A percentile compares a stretch with the other conserved stretches of the same genome.
Evolutionary conservation across 2,888 invertebrate genomes (phyloP).

Genomic region (Tethea ocularis): DNA sequence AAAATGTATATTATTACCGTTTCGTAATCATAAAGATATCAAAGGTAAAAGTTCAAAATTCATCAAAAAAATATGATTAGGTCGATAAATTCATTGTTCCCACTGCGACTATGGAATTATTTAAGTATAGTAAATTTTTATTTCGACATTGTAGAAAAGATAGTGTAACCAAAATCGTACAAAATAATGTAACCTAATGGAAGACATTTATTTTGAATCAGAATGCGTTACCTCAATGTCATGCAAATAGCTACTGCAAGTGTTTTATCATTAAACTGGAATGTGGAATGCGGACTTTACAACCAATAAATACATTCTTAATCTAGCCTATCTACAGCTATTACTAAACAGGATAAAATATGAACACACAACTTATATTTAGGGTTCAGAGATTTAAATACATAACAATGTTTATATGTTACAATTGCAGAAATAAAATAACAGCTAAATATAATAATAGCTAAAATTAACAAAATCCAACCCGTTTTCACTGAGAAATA

Average conservation of each 20-base stretch:
- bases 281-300: slow-evolving; percentile 47
- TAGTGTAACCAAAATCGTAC: slow-evolving; percentile 37
- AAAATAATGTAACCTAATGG: slow-evolving; percentile 75
- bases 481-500: slow-evolving; percentile 72
- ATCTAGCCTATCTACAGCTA: slow-evolving; percentile 16
- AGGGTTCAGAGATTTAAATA: slow-evolving; percentile 38
- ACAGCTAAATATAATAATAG: slow-evolving; percentile 55
- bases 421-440: slow-evolving; percentile 45
- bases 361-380: slow-evolving; percentile 56
- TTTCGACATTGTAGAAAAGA: slow-evolving; percentile 30
- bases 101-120: slow-evolving; percentile 51
- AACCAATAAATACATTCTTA: slow-evolving; percentile 25
- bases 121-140: slow-evolving; percentile 18
- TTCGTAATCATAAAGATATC: slow-evolving; percentile 42
- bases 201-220: slow-evolving; percentile 73
- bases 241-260: slow-evolving; percentile 35
- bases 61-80: slow-evolving; percentile 69
- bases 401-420: slow-evolving; percentile 52
- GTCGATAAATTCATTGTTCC: slow-evolving; percentile 71
- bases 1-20: slow-evolving; percentile 45
- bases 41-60: slow-evolving; percentile 48
- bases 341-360: slow-evolving; percentile 45
- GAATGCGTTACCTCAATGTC: slow-evolving; percentile 41
- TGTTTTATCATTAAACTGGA: slow-evolving; percentile 49
- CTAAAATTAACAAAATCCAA: slow-evolving; percentile 61